Base-by-base conservation (phyloP, 2,797 vertebrate genomes). In the Oreochromis grahami region DNA sequence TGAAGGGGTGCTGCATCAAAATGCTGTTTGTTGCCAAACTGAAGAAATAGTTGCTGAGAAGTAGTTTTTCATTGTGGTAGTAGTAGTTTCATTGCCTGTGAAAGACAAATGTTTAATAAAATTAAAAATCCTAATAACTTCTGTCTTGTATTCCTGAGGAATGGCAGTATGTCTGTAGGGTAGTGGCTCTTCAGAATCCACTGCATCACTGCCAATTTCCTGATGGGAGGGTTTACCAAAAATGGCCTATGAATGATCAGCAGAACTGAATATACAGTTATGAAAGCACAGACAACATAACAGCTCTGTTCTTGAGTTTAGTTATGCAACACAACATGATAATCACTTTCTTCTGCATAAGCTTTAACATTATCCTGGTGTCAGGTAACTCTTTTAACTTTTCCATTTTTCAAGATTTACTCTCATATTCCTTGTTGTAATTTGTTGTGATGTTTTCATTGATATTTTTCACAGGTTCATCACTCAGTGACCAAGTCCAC, bases 141-240 rank as follows among this genome's bases (percentile, higher is more conserved):
- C 32, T 34, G 32, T 34, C 32, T 34, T 34, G 32, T 34, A 14
- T 5, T 32, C 26, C 8, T 32, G 0, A 58, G 0, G 26, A 58
- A 58, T 65, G 38, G 21, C 65, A 43, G 65, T 0, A 26, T 45
- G n/a, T 15, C 38, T 45, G 8, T 21, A 41, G 0, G 1, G 8
- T 1, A 26, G 8, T 10, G 38, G 21, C n/a, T 70, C 19, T 14
- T 65, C n/a, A 65, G 60, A 65, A 65, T 65, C 36, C 60, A 65
- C 36, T 38, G 38, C 65, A 43, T 17, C 36, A 68, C 13, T 43
- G 63, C 38, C 5, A 0, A 43, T 43, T 70, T 43, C 63, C 21
- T 70, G 38, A 17, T 21, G 60, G 60, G 34, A 65, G 7, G 60
- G 60, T 65, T 3, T 38, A 41, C 0, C 60, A 41, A 43, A 26